Evolutionary conservation across 2,888 invertebrate species (phyloP).

Genomic region (Sialis lutaria): DNA sequence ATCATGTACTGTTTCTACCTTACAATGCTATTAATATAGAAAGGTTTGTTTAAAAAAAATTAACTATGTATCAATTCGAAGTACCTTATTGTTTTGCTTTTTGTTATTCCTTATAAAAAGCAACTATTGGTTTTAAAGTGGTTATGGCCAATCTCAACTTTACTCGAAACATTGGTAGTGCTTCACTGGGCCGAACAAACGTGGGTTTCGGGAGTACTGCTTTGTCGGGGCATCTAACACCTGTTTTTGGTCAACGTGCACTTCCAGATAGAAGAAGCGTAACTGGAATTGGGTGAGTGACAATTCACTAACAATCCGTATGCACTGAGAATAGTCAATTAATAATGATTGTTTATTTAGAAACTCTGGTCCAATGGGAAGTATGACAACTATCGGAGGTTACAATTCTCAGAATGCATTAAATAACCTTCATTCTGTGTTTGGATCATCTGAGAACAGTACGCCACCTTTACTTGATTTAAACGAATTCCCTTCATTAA

Average conservation of each 20-base stretch:
- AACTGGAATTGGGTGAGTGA: conserved; percentile 27
- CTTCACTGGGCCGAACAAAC: conserved; percentile 46
- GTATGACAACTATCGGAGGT: conserved; percentile 45
- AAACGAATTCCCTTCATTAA: conserved; percentile 84
- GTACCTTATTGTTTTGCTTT: too few relatives aligned
- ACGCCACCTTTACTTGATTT: conserved; percentile 80
- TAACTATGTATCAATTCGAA: too few relatives aligned
- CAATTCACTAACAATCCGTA: conserved; percentile 2
- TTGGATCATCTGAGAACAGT: conserved; percentile 56
- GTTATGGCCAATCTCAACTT: conserved; percentile 91
- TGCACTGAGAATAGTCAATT: conserved; percentile 12
- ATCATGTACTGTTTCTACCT: neutral
- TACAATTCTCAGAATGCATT: conserved; percentile 22
- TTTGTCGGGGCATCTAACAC: conserved; percentile 60
- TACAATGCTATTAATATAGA: neutral
- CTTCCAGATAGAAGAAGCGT: conserved; percentile 59
- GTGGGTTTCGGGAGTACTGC: conserved; percentile 47
- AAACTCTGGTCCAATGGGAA: conserved; percentile 37
- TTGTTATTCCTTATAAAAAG: too few relatives aligned
- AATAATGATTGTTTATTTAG: conserved; percentile 20
- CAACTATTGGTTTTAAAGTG: conserved; percentile 20
- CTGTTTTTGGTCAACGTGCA: conserved; percentile 65
- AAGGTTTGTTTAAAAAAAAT: too few relatives aligned
- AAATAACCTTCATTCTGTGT: conserved; percentile 57
- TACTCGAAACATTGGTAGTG: conserved; percentile 77